Evolutionary conservation across 2,113 vertebrate genomes (phyloP).

Genomic region (Oriolus oriolus): DNA sequence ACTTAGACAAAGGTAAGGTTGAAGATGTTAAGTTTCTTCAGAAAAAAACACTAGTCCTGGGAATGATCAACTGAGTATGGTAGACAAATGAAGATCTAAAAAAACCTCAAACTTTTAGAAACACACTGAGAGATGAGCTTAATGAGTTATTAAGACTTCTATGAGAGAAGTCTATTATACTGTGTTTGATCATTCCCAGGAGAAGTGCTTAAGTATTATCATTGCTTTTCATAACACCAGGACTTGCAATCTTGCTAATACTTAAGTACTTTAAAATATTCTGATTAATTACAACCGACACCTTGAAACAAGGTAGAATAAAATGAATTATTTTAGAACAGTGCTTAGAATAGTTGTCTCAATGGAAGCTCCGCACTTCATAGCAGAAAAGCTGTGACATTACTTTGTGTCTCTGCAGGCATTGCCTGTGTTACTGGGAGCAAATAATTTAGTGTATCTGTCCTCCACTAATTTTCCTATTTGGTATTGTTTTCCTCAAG

Average conservation of each 20-base stretch:
- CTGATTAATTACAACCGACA: not conserved
- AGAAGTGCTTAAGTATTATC: not conserved
- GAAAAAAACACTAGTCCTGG: not conserved
- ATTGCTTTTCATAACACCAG: not conserved
- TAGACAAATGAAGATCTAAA: not conserved
- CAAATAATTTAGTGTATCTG: not conserved
- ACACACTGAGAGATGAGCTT: not conserved
- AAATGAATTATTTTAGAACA: not conserved
- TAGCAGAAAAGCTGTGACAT: not conserved
- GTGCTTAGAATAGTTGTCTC: not conserved
- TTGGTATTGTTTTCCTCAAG: not conserved
- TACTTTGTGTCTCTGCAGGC: not conserved
- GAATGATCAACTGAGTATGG: not conserved
- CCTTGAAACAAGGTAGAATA: not conserved
- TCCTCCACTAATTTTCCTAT: not conserved
- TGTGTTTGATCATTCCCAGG: not conserved
- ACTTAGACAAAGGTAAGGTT: not conserved
- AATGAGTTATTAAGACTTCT: not conserved
- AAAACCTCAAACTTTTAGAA: not conserved
- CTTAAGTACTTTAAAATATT: not conserved
- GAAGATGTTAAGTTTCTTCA: not conserved
- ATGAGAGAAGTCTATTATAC: not conserved
- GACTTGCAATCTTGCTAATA: not conserved
- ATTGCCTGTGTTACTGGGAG: not conserved
- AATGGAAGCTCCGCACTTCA: not conserved